phyloP scores from a whole-genome alignment of 2,113 vertebrate genomes.

The Lophochroa leadbeateri region DNA sequence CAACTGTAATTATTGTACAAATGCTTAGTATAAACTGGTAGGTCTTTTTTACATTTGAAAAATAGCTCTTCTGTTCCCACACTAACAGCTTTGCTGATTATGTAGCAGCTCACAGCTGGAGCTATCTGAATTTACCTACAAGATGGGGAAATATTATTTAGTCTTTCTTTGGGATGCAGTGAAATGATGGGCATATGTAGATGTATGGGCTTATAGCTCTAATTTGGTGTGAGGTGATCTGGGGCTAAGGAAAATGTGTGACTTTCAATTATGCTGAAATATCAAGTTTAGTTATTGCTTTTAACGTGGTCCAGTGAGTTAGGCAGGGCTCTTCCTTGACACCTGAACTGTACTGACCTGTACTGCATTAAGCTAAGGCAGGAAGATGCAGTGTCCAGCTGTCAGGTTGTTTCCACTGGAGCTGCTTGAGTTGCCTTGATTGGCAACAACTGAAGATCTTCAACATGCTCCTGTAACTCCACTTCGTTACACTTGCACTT shows the following conservation, averaged over 20 bases:
- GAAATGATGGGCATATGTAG: background rate
- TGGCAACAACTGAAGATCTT: background rate
- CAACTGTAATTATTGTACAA: background rate
- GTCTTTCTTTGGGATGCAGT: background rate
- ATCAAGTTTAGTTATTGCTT: background rate
- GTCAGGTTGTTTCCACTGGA: background rate
- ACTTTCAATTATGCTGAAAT: background rate
- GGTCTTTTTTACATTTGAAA: background rate
- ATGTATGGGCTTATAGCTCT: background rate
- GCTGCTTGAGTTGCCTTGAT: background rate
- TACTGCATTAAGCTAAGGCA: background rate
- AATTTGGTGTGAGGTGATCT: background rate
- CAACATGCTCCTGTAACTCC: background rate
- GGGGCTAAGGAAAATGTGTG: background rate
- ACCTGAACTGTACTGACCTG: background rate
- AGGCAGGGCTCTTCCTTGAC: background rate
- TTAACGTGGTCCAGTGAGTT: background rate
- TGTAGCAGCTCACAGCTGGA: background rate
- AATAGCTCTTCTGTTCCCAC: background rate
- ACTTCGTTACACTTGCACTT: background rate
- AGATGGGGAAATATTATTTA: background rate
- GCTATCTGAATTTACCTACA: background rate
- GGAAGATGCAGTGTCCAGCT: background rate
- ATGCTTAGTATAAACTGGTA: background rate
- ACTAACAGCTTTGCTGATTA: background rate